phyloP scores from a whole-genome alignment of 1,140 invertebrate species.

The Belonocnema kinseyi region DNA sequence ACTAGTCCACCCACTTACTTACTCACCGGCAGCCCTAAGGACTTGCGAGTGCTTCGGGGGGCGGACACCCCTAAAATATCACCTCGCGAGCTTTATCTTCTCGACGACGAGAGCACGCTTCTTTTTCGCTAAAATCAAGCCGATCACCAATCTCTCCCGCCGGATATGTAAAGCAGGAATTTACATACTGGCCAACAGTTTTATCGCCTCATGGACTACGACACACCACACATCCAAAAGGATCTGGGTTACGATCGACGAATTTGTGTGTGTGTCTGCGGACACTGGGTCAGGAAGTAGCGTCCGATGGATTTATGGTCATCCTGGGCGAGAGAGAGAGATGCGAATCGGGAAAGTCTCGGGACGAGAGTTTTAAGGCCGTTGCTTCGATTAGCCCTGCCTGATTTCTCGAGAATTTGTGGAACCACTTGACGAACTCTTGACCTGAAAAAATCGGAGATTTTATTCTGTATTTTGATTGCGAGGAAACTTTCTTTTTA shows the following conservation, averaged over 20 bases:
- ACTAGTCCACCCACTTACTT: conserved; percentile 75
- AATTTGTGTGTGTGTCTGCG: conserved; percentile 34
- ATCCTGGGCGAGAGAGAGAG: conserved; percentile 36
- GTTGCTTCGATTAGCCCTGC: conserved; percentile 8
- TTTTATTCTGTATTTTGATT: no score
- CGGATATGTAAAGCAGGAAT: conserved; percentile 45
- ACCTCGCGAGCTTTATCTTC: conserved; percentile 50
- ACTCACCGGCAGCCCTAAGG: conserved; percentile 58
- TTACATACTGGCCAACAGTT: conserved; percentile 52
- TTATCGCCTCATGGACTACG: conserved; percentile 39
- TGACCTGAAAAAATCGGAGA: neutral
- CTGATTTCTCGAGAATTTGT: conserved; percentile 13
- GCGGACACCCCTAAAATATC: conserved; percentile 71
- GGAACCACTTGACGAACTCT: conserved; percentile 9
- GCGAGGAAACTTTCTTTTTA: no score
- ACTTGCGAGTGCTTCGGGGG: conserved; percentile 51
- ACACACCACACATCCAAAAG: neutral
- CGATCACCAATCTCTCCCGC: conserved; percentile 16
- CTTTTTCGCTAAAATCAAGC: conserved; percentile 14
- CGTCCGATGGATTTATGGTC: conserved; percentile 51
- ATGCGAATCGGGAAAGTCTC: conserved; percentile 28
- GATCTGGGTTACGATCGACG: conserved; percentile 46
- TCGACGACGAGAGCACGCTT: conserved; percentile 15
- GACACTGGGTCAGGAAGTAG: conserved; percentile 44
- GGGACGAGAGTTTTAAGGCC: neutral